Base-by-base conservation (phyloP, 2,888 invertebrate species). In the Sphaeridia pumilis region DNA sequence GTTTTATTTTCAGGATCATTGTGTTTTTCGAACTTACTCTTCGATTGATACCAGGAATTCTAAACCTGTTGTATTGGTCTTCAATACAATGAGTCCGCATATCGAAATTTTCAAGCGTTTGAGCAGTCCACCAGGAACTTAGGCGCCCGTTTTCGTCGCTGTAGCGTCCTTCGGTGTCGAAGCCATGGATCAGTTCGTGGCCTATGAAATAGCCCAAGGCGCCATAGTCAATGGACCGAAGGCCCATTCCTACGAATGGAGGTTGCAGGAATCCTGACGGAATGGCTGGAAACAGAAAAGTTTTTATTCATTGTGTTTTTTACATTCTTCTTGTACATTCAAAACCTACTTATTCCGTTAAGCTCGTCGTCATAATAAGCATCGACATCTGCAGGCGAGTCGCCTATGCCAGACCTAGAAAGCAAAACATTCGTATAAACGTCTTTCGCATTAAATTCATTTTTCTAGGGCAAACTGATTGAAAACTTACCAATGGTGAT, bases 61-160 rank as follows among this genome's bases (percentile, higher is more conserved):
- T 76, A 70, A 80, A 83, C 65, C 71, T 72, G 68, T 74, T 75
- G 72, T 83, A 84, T 71, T 83, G 83, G 65, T 80, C 76, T 63
- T 87, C 82, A 50, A 88, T 78, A 68, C 87, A 87, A 65, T 82
- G 80, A 0, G 86, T 83, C 35, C 83, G 77, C 25, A 76, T 76
- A 65, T 84, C 83, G 67, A 87, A 87, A 12, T 80, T 78, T 46
- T 79, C 77, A 47, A 86, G 81, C 0, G 84, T 81, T 4, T 76
- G 72, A 61, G 84, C 81, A 1, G 79, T 80, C 87, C 88, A 88
- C 87, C 87, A 88, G 64, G 82, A 79, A 63, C 84, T 83, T 5
- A 88, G 73, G 71, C 92, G 93, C 14, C 95, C 95, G 64, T 87
- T 78, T 67, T 86, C 84, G 70, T 97, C 94, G 69, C 90, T 95